Evolutionary conservation across 53 echinoderm and acorn worm genomes (phyloP).

Genomic region (Patiria pectinifera): DNA sequence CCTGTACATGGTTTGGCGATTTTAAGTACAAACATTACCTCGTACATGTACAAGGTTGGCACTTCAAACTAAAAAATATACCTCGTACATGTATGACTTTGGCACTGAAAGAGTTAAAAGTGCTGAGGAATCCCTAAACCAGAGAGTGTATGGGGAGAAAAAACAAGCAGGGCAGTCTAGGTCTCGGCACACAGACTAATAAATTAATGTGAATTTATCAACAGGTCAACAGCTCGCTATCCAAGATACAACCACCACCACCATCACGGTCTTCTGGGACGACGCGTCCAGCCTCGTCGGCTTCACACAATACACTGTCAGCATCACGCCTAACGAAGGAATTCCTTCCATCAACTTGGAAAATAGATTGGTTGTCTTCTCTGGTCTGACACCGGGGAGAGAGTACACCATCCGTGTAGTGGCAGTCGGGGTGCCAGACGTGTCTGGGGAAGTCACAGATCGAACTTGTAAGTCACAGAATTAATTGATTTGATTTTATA

Average conservation of each 20-base stretch:
- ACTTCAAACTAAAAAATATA: too few relatives aligned
- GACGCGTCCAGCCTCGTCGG: slow-evolving; percentile 6
- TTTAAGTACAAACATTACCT: too few relatives aligned
- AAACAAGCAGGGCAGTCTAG: too few relatives aligned
- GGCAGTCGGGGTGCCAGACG: neutral
- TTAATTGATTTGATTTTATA: too few relatives aligned
- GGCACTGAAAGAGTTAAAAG: too few relatives aligned
- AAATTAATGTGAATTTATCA: neutral
- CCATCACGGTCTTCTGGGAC: slow-evolving; percentile 37
- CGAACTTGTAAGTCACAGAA: slow-evolving; percentile 49
- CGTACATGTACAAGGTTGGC: too few relatives aligned
- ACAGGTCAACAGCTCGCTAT: slow-evolving; percentile 55
- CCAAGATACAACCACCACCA: slow-evolving; percentile 19
- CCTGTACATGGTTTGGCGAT: too few relatives aligned
- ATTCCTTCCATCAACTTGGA: neutral
- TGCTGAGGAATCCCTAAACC: too few relatives aligned
- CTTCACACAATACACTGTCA: neutral
- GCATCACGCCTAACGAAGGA: slow-evolving; percentile 47
- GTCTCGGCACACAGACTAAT: too few relatives aligned
- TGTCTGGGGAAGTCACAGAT: slow-evolving; percentile 13
- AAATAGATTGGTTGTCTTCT: slow-evolving; percentile 45
- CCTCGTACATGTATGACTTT: too few relatives aligned
- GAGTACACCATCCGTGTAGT: slow-evolving; percentile 64
- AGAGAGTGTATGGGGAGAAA: too few relatives aligned
- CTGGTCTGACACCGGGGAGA: slow-evolving; percentile 61